These are phyloP conservation scores for Thalassarche chlororhynchos DNA, from an alignment of 2,113 vertebrate genomes.

Conservation along the genomic window DNA sequence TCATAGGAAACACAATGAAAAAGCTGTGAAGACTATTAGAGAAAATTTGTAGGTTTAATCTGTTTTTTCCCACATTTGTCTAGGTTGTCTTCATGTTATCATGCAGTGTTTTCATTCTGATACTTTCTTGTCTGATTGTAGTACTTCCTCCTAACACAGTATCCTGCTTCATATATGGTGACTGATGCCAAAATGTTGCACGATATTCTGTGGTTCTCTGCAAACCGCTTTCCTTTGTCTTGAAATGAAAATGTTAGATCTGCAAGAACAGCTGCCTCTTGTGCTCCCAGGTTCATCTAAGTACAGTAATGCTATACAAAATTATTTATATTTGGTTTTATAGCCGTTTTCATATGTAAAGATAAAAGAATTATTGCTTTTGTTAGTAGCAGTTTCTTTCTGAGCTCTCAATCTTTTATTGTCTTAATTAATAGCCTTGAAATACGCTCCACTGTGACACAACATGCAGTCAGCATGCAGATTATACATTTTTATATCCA, in stretches of 20 bases:
- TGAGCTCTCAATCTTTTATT: neutral
- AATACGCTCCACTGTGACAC: neutral
- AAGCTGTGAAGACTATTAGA: neutral
- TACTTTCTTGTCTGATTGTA: neutral
- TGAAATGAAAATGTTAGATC: neutral
- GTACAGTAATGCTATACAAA: neutral
- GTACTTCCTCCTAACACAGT: neutral
- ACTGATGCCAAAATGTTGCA: neutral
- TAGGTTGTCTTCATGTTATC: neutral
- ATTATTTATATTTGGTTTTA: neutral
- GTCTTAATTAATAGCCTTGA: conserved; percentile 39
- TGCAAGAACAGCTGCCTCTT: neutral
- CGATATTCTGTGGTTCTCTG: neutral
- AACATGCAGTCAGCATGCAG: conserved; percentile 2
- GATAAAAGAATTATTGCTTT: conserved; percentile 7
- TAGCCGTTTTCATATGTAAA: neutral
- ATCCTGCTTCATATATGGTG: neutral
- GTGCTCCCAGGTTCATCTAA: neutral
- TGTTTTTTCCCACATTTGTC: neutral
- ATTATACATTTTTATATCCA: conserved; percentile 29
- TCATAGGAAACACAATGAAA: neutral
- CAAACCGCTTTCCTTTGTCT: neutral
- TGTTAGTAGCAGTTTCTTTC: neutral
- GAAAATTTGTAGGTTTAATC: neutral
- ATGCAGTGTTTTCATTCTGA: neutral